These are phyloP conservation scores for Panthera tigris DNA, from an alignment of 2,113 vertebrate species.

Conservation along the genomic window DNA sequence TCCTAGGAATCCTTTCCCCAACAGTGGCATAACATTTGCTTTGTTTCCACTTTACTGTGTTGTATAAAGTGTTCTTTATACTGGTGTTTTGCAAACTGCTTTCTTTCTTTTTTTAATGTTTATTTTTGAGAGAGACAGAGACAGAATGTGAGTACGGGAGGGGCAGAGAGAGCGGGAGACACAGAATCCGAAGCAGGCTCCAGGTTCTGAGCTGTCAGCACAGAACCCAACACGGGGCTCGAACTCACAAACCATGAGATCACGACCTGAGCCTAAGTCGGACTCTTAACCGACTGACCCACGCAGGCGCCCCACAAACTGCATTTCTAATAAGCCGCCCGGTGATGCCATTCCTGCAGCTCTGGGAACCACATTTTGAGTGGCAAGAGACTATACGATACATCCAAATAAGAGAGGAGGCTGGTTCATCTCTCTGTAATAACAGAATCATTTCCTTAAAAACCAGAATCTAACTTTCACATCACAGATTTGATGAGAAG, in stretches of 20 bases:
- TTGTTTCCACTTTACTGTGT: background rate
- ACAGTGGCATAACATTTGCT: background rate
- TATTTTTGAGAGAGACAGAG: too few relatives aligned
- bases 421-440: background rate
- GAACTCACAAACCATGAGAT: too few relatives aligned
- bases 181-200: too few relatives aligned
- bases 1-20: background rate
- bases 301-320: background rate
- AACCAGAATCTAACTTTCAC: background rate
- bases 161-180: too few relatives aligned
- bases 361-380: background rate
- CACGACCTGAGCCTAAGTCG: too few relatives aligned
- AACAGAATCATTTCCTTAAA: constrained; percentile 3
- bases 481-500: background rate
- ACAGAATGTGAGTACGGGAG: too few relatives aligned
- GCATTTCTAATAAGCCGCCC: background rate
- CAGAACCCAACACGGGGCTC: too few relatives aligned
- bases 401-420: background rate
- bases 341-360: too few relatives aligned
- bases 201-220: too few relatives aligned
- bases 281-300: too few relatives aligned
- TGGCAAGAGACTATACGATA: background rate
- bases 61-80: background rate
- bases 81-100: background rate
- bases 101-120: too few relatives aligned